These are phyloP conservation scores for Calonectris borealis DNA, from an alignment of 2,113 vertebrate genomes.

Conservation along the genomic window DNA sequence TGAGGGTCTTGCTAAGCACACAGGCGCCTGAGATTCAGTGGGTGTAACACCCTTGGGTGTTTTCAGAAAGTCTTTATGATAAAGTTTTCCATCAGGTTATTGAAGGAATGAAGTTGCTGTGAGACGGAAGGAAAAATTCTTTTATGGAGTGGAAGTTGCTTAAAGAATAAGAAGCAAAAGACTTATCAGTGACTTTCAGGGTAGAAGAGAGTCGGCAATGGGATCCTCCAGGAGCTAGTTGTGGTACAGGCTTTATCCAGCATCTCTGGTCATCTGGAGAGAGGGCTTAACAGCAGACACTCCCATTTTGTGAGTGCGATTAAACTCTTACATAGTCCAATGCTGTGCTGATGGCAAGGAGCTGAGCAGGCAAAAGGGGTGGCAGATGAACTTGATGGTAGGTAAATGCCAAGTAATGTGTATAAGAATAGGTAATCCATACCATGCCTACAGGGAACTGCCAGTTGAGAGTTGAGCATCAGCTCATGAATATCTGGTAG, in stretches of 20 bases:
- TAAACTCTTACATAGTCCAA: background rate
- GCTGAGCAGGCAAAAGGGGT: background rate
- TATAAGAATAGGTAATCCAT: background rate
- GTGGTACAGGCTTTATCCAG: background rate
- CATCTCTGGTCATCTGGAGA: background rate
- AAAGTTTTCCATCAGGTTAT: background rate
- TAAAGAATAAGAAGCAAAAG: background rate
- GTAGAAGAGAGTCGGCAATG: background rate
- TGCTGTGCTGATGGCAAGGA: background rate
- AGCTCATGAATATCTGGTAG: background rate
- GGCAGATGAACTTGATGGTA: background rate
- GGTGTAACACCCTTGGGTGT: background rate
- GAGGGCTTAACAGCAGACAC: background rate
- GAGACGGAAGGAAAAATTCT: background rate
- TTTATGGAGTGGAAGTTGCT: background rate
- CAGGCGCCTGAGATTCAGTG: accelerated
- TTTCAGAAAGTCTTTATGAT: background rate
- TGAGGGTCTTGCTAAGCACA: background rate
- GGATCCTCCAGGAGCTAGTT: background rate
- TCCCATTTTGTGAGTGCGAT: background rate
- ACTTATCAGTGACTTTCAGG: background rate
- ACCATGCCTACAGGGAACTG: background rate
- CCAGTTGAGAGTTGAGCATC: background rate
- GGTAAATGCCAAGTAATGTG: background rate
- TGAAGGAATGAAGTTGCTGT: background rate